Evolutionary conservation across 1,140 invertebrate genomes (phyloP), one percentile per base, ranked within the genome.

Genomic region (Nasonia vitripennis): DNA sequence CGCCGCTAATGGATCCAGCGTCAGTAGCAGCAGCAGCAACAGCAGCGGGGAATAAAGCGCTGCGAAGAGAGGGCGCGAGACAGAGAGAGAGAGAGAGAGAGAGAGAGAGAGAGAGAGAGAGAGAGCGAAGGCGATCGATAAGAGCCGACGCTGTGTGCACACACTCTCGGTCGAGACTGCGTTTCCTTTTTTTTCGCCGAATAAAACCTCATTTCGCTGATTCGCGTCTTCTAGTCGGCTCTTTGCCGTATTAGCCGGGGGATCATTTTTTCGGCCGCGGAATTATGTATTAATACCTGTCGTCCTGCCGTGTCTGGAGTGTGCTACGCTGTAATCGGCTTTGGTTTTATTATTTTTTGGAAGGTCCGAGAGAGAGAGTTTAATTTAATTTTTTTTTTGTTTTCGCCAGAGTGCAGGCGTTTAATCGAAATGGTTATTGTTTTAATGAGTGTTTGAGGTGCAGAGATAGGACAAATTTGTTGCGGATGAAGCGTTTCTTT

Each of bases 1-100:
- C 48, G 75, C 55, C 74, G 45, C 84, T 77, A 83, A 83, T 87
- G 86, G 86, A 81, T 83, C 81, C 80, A 75, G 51, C 83, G 84
- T 80, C 68, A 62, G 55, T 5, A 45, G 27, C 81, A 48, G 74
- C 23, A 62, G 55, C 55, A 62, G 55, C 55, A 27, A 0, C 23
- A 62, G 27, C 81, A 45, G 41, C 68, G 77, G 78, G 68, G 37
- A 55, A 62, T 12, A 68, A 71, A 37, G 70, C 20, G 14, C 51
- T 7, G 10, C 41, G 34, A 37, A 37, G 17, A 6, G 78, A 84
- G 62, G 45, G 20, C 23, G 45, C n/a, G 68, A 55, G 81, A 27
- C 27, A 27, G 27, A 27, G 27, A 37, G 31, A 6, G 78, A n/a
- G n/a, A 84, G 62, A 68, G 20, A 23, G 45, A 14, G 68, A 55